phyloP scores from a whole-genome alignment of 2,797 vertebrate species.

The Hoplostethus mediterraneus region DNA sequence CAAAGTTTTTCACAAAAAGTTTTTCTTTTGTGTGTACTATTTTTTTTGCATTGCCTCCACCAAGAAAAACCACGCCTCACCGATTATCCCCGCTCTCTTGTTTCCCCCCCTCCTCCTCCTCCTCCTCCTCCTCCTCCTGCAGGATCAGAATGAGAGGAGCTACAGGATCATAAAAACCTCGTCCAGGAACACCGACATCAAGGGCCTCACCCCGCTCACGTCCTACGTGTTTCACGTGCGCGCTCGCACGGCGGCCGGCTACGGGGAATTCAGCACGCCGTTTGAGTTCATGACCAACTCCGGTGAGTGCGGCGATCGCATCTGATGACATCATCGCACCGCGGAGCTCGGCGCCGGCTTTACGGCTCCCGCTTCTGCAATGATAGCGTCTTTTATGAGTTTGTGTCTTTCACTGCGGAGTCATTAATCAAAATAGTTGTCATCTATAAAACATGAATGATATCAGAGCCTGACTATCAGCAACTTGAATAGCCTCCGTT shows the following conservation, averaged over 20 bases:
- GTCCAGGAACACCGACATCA: slow-evolving; percentile 93
- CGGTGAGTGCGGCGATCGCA: slow-evolving; percentile 81
- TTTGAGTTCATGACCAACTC: slow-evolving; percentile 98
- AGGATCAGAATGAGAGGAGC: slow-evolving; percentile 98
- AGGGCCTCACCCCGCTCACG: slow-evolving; percentile 94
- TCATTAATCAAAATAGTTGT: slow-evolving; percentile 62
- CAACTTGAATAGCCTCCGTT: slow-evolving; percentile 44
- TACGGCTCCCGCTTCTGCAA: slow-evolving; percentile 3
- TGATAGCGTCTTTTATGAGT: slow-evolving; percentile 55
- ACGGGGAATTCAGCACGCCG: slow-evolving; percentile 95
- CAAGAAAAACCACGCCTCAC: not conserved
- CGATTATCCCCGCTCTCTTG: not conserved
- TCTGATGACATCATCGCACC: slow-evolving; percentile 18
- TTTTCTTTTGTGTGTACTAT: too few species aligned
- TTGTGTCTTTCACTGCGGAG: slow-evolving; percentile 41
- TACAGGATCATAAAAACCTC: slow-evolving; percentile 96
- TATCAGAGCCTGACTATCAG: slow-evolving; percentile 54
- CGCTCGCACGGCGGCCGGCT: slow-evolving; percentile 95
- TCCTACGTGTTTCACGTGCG: slow-evolving; percentile 97
- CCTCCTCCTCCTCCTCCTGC: slow-evolving; percentile 11
- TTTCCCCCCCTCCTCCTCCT: not conserved
- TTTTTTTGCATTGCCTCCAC: not conserved
- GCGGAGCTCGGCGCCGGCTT: slow-evolving; percentile 10
- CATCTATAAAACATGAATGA: slow-evolving; percentile 54
- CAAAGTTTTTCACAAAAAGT: too few species aligned